phyloP scores from a whole-genome alignment of 1,140 invertebrate species.

The Pseudomyrmex sp. region DNA sequence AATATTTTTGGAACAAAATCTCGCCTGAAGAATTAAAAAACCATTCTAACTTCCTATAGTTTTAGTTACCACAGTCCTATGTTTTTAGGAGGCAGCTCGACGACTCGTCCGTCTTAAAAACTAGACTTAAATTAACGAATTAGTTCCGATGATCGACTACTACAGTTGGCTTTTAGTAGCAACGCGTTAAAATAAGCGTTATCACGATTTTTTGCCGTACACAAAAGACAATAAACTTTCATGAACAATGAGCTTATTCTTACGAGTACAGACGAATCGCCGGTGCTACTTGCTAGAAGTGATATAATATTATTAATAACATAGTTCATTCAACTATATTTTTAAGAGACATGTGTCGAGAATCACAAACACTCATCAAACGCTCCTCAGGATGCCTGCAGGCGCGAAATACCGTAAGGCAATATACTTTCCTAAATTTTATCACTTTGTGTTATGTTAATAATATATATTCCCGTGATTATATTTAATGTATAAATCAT shows the following conservation, averaged over 20 bases:
- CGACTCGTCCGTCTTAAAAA: conserved; percentile 34
- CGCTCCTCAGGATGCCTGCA: conserved; percentile 60
- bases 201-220: not conserved
- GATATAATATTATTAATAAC: conserved; percentile 28
- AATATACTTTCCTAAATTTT: not conserved
- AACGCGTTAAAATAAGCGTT: not conserved
- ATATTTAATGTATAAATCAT: too few relatives aligned
- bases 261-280: conserved; percentile 7
- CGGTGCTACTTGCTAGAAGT: conserved; percentile 11
- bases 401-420: not conserved
- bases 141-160: conserved; percentile 1
- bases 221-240: conserved; percentile 44
- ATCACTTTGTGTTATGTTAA: not conserved
- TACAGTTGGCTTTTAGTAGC: not conserved
- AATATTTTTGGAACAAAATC: not conserved
- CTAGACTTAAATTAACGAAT: not conserved
- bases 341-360: conserved; percentile 45
- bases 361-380: conserved; percentile 38
- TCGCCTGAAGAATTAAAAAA: conserved; percentile 12
- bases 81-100: conserved; percentile 29
- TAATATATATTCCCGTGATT: not conserved
- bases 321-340: conserved; percentile 30
- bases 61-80: conserved; percentile 23
- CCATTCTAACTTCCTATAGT: conserved; percentile 15
- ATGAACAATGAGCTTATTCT: not conserved